Percentiles rank a stretch among this genome's conserved stretches.
Evolutionary conservation across 1,140 invertebrate genomes (phyloP).

Genomic region (Scaptomyza montana): DNA sequence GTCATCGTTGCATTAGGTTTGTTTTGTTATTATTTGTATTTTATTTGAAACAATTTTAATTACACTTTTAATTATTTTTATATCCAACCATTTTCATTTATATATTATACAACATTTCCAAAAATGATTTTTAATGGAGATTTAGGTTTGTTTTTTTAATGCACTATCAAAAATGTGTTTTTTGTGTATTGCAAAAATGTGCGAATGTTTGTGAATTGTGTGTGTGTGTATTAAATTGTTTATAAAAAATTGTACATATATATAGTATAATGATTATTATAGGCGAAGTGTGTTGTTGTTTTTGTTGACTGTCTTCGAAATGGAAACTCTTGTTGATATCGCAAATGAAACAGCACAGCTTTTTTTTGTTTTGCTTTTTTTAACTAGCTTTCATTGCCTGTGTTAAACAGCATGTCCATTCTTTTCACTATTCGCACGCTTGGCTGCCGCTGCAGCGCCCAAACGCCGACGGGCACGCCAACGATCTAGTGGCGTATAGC

Average conservation of each 20-base stretch:
- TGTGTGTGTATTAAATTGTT: constrained; percentile 25
- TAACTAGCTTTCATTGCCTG: too few relatives aligned
- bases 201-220: constrained; percentile 47
- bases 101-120: constrained; percentile 56
- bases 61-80: constrained; percentile 36
- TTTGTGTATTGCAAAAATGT: constrained; percentile 69
- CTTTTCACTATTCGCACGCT: constrained; percentile 21
- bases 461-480: constrained; percentile 76
- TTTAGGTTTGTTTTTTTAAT: constrained; percentile 6
- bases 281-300: constrained; percentile 23
- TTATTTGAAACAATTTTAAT: constrained; percentile 54
- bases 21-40: constrained; percentile 18
- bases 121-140: constrained; percentile 52
- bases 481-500: constrained; percentile 80
- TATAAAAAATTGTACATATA: constrained; percentile 66
- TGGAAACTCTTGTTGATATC: constrained; percentile 83
- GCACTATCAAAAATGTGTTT: constrained; percentile 40
- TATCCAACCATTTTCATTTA: constrained; percentile 30
- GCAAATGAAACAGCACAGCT: constrained; percentile 78
- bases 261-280: constrained; percentile 38
- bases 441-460: constrained; percentile 36
- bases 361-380: too few relatives aligned
- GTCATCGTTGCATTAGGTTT: constrained; percentile 6
- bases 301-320: constrained; percentile 70
- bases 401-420: constrained; percentile 70